Base-by-base conservation (phyloP, 2,113 vertebrate genomes). In the Dicerorhinus sumatrensis region DNA sequence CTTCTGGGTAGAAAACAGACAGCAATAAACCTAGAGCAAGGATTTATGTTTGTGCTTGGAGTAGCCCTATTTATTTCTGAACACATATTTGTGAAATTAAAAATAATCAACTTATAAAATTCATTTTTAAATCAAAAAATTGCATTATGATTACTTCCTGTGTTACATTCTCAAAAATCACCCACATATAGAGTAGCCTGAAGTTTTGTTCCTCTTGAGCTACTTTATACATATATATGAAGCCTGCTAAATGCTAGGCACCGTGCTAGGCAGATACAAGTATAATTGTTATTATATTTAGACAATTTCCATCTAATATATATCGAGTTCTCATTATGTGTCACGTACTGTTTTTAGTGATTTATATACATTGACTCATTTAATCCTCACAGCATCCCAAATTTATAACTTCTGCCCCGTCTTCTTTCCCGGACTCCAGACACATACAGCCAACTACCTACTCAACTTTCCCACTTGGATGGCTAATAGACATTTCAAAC, bases 21-120 rank as follows among this genome's bases (percentile, higher is more conserved):
- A 62, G 27, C 25, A 69, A 69, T 82, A 82, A 84, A 73, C n/a
- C 25, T 79, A 56, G 36, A 79, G 3, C 3, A 92, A 23, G 12
- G 8, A 54, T 94, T 67, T 88, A 5, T 75, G 13, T 72, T 31
- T 81, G 13, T 75, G 7, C 8, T 60, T 20, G 2, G 9, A 13
- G 23, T 46, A 70, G 2, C 18, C 33, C 3, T 79, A 25, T 18
- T 76, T 73, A 36, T 90, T 85, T 56, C 4, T 85, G 48, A 86
- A 58, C 8, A 92, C 72, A 63, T 42, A 72, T 79, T 88, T 92
- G 54, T 69, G 70, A 95, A 84, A 89, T 84, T 84, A 54, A 88
- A 95, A 20, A n/a, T n/a, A 27, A 62, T 51, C 31, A 94, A 46
- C 18, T 36, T 83, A 62, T 46, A 84, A 84, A 63, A 39, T 89